Base-by-base conservation (phyloP, 2,113 vertebrate species). In the Nerophis lumbriciformis region DNA sequence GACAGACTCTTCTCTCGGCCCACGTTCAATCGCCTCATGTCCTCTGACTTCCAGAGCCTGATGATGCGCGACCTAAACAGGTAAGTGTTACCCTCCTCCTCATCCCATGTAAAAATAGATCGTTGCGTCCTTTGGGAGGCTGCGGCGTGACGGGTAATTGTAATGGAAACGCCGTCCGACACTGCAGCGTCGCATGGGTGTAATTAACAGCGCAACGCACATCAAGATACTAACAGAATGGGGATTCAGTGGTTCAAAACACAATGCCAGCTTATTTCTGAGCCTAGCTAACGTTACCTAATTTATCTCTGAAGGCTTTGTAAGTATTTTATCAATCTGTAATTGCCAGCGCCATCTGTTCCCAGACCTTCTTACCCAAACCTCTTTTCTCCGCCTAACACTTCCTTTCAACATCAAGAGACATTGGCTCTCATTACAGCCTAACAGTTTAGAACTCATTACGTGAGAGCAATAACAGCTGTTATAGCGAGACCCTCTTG, bases 1-100 rank as follows among this genome's bases (percentile, higher is more conserved):
- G 94, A 97, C 81, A 85, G 95, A 14, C 90, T 93, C 72, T 90
- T 92, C 59, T 84, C 92, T 2, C 92, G 95, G 56, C 93, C 94
- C 0, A 65, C 93, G 61, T 92, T 97, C 78, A 93, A 94, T 69
- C 91, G 95, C 16, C 91, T 94, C 5, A 93, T 93, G 19, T 96
- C 95, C 0, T 92, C 94, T 0, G 95, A 97, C 82, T 91, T 97
- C 87, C 96, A 97, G 90, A 92, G 93, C 90, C 94, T 94, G 80
- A 93, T 96, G 91, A 94, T 96, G 91, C 92, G 94, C 0, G 96
- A 97, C 88, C 91, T 97, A 76, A 98, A 97, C 91, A 98, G 95
- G 95, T 97, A 78, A 35, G 28, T 10, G 44, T 47, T 14, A 39
- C 21, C 28, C 55, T 44, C 55, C 55, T 45, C 37, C 38, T 57